Evolutionary conservation across 2,113 vertebrate genomes (phyloP), one percentile per base, ranked within the genome.

Genomic region (Prunella himalayana): DNA sequence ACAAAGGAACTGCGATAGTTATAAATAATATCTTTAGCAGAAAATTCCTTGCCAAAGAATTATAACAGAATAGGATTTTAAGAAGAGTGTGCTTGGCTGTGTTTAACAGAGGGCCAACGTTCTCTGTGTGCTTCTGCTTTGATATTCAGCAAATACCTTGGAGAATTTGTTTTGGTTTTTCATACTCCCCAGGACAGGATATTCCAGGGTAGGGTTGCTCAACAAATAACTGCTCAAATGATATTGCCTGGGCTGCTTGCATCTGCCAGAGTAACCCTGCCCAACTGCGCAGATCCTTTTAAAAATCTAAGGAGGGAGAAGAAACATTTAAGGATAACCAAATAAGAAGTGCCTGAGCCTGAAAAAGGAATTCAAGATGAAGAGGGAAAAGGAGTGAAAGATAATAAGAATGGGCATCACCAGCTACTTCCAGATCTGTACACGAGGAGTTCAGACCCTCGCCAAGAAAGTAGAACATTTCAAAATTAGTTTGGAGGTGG

Each of bases 91-190:
- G 37, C 18, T 92, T 81, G 37, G 71, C 69, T 75, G 18, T 56
- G 37, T 71, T 93, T 86, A 90, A 53, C 20, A 95, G 51, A 94
- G 35, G 28, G 70, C 76, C 45, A 71, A 44, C 63, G 64, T 56
- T 86, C 88, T 93, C 66, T 88, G 54, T 78, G 60, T 81, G 80
- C 69, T 95, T 95, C 88, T 96, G 93, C 92, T 92, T 88, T 96
- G 90, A 64, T 90, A 94, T 90, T 86, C 92, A 94, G 80, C 82
- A 96, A 96, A 90, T 90, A 90, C 60, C 90, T 96, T 93, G 69
- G 64, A 95, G 86, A 59, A 92, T 86, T 88, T 94, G 86, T 90
- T 94, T 93, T 93, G 60, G 68, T 83, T 97, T 92, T 95, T 93
- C 42, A 79, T 78, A 49, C 86, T 95, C 96, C 92, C 88, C 79